Percentiles rank a stretch among this genome's conserved stretches.
These are phyloP conservation scores for Noctua fimbriata DNA, from an alignment of 2,888 invertebrate species.

Conservation along the genomic window DNA sequence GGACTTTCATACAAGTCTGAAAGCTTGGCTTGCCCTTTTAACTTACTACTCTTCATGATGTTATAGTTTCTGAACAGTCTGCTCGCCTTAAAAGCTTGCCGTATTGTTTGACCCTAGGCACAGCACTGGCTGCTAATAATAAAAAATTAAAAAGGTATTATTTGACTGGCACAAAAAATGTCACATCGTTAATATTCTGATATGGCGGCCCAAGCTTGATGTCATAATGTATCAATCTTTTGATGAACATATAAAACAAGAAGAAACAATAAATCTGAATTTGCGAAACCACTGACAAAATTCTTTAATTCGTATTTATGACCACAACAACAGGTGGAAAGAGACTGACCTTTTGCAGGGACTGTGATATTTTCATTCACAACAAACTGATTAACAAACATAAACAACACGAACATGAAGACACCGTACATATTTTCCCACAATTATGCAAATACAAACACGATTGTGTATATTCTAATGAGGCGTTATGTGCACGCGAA, in stretches of 20 bases:
- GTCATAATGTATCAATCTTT: background rate
- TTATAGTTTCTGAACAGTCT: too few species aligned
- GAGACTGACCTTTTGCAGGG: background rate
- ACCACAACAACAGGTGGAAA: background rate
- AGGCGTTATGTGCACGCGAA: slow-evolving; percentile 43
- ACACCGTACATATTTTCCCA: slow-evolving; percentile 37
- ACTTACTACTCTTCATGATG: too few species aligned
- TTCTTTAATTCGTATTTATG: background rate
- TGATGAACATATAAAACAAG: background rate
- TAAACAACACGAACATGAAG: slow-evolving; percentile 12
- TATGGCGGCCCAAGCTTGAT: background rate
- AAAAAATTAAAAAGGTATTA: too few species aligned
- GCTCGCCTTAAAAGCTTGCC: too few species aligned
- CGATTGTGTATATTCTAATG: slow-evolving; percentile 60
- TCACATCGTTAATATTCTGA: too few species aligned
- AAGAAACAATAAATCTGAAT: background rate
- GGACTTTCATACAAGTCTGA: too few species aligned
- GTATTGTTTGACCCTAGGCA: too few species aligned
- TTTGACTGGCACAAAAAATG: too few species aligned
- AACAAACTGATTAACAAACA: background rate
- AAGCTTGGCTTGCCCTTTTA: too few species aligned
- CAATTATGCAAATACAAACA: slow-evolving; percentile 59
- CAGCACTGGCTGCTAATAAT: background rate
- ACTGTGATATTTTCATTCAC: slow-evolving; percentile 8
- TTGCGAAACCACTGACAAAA: background rate